A percentile compares a stretch with the other conserved stretches of the same genome.
phyloP scores from a whole-genome alignment of 2,888 invertebrate genomes.

The Leptopilina myrica region DNA sequence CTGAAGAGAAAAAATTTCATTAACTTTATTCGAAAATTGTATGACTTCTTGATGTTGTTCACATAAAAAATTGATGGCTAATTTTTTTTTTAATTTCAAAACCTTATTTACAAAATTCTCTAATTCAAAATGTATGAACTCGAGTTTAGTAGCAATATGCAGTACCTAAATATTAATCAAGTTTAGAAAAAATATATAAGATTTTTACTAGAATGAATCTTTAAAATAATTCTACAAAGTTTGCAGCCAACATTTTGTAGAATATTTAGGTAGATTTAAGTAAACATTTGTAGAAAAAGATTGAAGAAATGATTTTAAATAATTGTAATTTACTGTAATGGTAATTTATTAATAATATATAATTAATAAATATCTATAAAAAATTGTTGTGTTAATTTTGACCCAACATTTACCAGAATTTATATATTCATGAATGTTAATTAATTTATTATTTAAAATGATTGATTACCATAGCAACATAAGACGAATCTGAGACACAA shows the following conservation, averaged over 20 bases:
- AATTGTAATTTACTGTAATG: too few species aligned
- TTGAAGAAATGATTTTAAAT: too few species aligned
- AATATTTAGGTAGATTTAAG: too few species aligned
- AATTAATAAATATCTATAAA: too few species aligned
- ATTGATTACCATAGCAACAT: neutral
- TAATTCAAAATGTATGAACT: neutral
- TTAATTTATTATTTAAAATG: neutral
- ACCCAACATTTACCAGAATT: too few species aligned
- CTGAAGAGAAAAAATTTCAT: neutral
- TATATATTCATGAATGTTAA: too few species aligned
- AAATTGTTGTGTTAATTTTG: too few species aligned
- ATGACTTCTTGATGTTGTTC: neutral
- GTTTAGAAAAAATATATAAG: neutral
- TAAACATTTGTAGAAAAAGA: too few species aligned
- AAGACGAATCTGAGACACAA: neutral
- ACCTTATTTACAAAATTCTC: neutral
- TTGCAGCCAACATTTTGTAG: too few species aligned
- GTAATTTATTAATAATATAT: too few species aligned
- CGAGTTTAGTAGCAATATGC: constrained; percentile 5
- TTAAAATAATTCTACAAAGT: too few species aligned
- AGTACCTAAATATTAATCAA: neutral
- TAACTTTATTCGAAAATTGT: neutral
- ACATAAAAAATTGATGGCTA: neutral
- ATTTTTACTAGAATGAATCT: too few species aligned
- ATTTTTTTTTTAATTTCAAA: neutral